phyloP scores from a whole-genome alignment of 2,797 vertebrate species.

The Helostoma temminkii region DNA sequence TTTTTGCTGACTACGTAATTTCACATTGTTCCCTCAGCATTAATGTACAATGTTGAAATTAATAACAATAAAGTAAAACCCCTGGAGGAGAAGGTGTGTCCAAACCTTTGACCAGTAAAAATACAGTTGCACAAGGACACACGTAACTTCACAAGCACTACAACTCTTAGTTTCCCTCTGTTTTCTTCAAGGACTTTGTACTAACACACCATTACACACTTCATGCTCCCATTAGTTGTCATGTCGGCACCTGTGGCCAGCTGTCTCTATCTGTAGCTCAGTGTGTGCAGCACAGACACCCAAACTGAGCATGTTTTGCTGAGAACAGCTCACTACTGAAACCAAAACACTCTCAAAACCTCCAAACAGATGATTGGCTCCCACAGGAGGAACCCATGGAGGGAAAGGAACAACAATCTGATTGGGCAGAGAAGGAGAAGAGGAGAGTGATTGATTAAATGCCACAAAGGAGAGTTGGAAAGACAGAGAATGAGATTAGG shows the following conservation, averaged over 20 bases:
- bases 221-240: constrained; percentile 16
- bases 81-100: too few species aligned
- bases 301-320: neutral
- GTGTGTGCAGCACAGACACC: constrained; percentile 4
- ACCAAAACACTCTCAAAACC: constrained; percentile 22
- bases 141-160: too few species aligned
- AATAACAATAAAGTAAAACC: too few species aligned
- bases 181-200: neutral
- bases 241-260: constrained; percentile 23
- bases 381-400: constrained; percentile 7
- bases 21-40: too few species aligned
- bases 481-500: constrained; percentile 25
- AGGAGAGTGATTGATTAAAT: constrained; percentile 45
- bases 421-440: constrained; percentile 3
- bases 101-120: too few species aligned
- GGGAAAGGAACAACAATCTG: constrained; percentile 26
- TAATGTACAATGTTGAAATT: too few species aligned
- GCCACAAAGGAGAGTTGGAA: constrained; percentile 26
- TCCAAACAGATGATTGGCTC: constrained; percentile 31
- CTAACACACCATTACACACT: neutral
- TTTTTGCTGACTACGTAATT: too few species aligned
- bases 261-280: constrained; percentile 12
- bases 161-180: neutral
- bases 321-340: neutral
- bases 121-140: too few species aligned